Evolutionary conservation across 2,888 invertebrate genomes (phyloP).

Genomic region (Zeuzera pyrina): DNA sequence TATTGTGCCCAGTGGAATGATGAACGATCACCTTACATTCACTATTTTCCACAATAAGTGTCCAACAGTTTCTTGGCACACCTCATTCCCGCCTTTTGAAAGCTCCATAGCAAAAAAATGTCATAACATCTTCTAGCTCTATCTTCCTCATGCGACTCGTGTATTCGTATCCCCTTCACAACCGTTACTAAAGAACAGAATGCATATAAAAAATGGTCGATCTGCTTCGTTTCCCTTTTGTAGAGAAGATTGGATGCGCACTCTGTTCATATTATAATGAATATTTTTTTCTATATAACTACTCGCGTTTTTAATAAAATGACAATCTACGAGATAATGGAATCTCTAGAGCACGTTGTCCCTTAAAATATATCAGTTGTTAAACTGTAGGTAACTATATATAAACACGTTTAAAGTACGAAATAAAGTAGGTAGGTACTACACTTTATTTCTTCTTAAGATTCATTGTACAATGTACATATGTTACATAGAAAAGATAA

Average conservation of each 20-base stretch:
- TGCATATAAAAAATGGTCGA: conserved; percentile 43
- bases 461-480: too few species aligned
- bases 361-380: neutral
- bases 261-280: conserved; percentile 19
- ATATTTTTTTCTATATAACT: conserved; percentile 21
- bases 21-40: too few species aligned
- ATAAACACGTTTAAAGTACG: too few species aligned
- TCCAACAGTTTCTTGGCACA: conserved; percentile 14
- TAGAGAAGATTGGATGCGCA: conserved; percentile 28
- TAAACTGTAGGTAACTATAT: too few species aligned
- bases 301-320: neutral
- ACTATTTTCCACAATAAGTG: neutral
- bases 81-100: conserved; percentile 10
- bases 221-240: conserved; percentile 36
- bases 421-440: too few species aligned
- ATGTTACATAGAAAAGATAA: too few species aligned
- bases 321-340: neutral
- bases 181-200: conserved; percentile 49
- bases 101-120: conserved; percentile 28
- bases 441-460: too few species aligned
- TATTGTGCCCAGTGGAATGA: too few species aligned
- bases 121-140: conserved; percentile 20
- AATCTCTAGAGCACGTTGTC: neutral
- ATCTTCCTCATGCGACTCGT: conserved; percentile 12
- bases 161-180: conserved; percentile 18